These are phyloP conservation scores for Miichthys miiuy DNA, from an alignment of 2,797 vertebrate genomes.

Conservation along the genomic window DNA sequence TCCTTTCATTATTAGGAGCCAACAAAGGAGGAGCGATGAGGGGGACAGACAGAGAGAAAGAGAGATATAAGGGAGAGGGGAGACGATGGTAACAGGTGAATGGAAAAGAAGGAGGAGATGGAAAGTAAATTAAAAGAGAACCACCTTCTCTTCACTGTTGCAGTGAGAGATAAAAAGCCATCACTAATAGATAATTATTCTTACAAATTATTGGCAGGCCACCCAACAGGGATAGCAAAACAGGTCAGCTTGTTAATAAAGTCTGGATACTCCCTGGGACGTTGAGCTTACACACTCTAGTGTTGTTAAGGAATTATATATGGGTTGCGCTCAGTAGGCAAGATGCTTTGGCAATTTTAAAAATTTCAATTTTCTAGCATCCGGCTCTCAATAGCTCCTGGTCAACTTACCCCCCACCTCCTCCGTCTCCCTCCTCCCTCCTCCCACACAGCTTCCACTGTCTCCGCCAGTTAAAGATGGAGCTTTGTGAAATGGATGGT, in stretches of 20 bases:
- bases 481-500: constrained; percentile 68
- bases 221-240: constrained; percentile 44
- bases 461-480: constrained; percentile 65
- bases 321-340: constrained; percentile 39
- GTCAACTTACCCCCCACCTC: constrained; percentile 36
- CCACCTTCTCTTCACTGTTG: constrained; percentile 32
- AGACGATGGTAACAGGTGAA: constrained; percentile 65
- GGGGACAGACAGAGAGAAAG: constrained; percentile 54
- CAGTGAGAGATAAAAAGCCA: constrained; percentile 6
- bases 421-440: neutral
- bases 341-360: constrained; percentile 65
- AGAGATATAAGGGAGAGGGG: constrained; percentile 59
- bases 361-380: constrained; percentile 66
- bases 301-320: constrained; percentile 60
- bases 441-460: constrained; percentile 35
- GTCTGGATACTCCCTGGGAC: constrained; percentile 59
- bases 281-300: constrained; percentile 34
- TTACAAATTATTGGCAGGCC: constrained; percentile 6
- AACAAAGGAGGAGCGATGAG: constrained; percentile 72
- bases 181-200: constrained; percentile 16
- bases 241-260: constrained; percentile 44
- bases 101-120: constrained; percentile 19
- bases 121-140: constrained; percentile 33
- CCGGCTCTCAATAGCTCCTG: constrained; percentile 54
- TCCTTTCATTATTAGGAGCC: constrained; percentile 80